Percentiles rank a stretch among this genome's conserved stretches.
Evolutionary conservation across 2,113 vertebrate species (phyloP).

Genomic region (Jaculus jaculus): DNA sequence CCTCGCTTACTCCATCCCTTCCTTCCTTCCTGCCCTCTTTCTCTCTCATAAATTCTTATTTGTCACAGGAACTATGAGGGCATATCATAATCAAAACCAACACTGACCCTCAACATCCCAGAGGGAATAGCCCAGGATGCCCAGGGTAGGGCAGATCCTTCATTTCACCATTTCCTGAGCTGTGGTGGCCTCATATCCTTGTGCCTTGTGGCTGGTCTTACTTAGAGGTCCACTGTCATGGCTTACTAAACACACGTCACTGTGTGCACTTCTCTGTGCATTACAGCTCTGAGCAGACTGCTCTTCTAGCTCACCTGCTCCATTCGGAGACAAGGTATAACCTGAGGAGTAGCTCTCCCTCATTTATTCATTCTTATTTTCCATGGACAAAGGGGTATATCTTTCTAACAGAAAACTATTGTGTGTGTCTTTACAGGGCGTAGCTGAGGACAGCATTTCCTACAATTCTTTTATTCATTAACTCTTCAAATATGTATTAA

Average conservation of each 20-base stretch:
- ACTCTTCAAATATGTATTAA: neutral
- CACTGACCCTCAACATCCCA: neutral
- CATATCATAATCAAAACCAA: neutral
- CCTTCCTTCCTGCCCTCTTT: fast-evolving
- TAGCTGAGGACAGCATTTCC: neutral
- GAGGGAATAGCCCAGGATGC: neutral
- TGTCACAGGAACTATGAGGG: neutral
- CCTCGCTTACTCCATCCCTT: no score
- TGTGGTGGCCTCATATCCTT: neutral
- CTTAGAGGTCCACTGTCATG: neutral
- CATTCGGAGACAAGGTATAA: neutral
- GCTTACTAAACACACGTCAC: neutral
- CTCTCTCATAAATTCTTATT: neutral
- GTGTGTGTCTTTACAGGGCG: neutral
- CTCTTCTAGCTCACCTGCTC: neutral
- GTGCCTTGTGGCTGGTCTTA: neutral
- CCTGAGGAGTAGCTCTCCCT: neutral
- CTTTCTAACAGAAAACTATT: no score
- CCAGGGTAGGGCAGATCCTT: neutral
- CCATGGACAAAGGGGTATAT: neutral
- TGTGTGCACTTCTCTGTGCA: neutral
- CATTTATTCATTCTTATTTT: neutral
- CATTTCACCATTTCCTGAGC: neutral
- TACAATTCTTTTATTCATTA: neutral
- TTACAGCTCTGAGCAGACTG: neutral